Conservation (phyloP, 37 sponge, comb jelly and placozoan genomes). For the Beroe forskalii region DNA sequence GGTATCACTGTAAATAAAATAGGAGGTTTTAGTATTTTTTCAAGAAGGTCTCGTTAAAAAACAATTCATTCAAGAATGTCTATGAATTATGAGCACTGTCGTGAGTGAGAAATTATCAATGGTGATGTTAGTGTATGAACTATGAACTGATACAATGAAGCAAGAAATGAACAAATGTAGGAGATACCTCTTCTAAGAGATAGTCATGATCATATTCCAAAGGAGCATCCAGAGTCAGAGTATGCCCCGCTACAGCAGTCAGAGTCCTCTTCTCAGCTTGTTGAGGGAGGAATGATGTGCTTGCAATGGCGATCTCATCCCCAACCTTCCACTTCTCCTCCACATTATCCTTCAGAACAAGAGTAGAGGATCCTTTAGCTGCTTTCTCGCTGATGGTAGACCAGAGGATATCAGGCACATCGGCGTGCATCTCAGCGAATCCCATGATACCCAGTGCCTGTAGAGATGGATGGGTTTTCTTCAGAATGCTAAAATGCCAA, state of each 20-base stretch:
- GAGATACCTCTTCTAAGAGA: neutral
- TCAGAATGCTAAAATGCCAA: too few relatives aligned
- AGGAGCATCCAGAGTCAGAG: constrained; percentile 37
- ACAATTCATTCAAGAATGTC: too few relatives aligned
- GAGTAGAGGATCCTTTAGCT: neutral
- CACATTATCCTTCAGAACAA: constrained; percentile 34
- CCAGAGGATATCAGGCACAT: constrained; percentile 10
- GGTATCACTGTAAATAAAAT: neutral
- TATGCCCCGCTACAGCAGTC: constrained; percentile 55
- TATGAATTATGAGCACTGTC: too few relatives aligned
- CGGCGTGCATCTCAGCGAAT: constrained; percentile 71
- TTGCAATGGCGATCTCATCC: constrained; percentile 79
- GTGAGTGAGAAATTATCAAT: too few relatives aligned
- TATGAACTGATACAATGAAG: too few relatives aligned
- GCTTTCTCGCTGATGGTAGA: constrained; percentile 13
- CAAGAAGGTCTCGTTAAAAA: too few relatives aligned
- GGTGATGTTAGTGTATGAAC: too few relatives aligned
- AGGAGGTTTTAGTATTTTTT: neutral
- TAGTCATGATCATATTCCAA: constrained; percentile 52
- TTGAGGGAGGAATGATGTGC: constrained; percentile 77
- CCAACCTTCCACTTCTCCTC: constrained; percentile 64
- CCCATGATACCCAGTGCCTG: constrained; percentile 87
- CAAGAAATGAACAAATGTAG: too few relatives aligned
- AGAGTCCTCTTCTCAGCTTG: constrained; percentile 77
- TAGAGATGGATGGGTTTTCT: too few relatives aligned